These are phyloP conservation scores for Phaethornis superciliosus DNA, from an alignment of 2,113 vertebrate genomes.

Conservation along the genomic window DNA sequence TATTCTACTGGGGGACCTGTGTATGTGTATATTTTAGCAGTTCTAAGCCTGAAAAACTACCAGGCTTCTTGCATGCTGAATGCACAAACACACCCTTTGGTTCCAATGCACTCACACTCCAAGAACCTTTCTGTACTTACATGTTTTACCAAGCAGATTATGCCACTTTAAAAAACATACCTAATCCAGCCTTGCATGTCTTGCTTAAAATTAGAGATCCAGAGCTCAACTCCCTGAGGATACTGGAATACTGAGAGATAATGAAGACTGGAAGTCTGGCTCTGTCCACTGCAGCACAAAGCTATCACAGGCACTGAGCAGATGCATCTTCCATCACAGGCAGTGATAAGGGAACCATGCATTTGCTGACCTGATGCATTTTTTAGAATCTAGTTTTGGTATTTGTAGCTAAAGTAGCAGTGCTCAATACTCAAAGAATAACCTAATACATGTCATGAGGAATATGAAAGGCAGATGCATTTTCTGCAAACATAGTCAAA, in stretches of 20 bases:
- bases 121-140: fast-evolving
- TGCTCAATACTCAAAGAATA: neutral
- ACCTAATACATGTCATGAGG: neutral
- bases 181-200: neutral
- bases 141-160: neutral
- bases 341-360: neutral
- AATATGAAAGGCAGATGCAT: neutral
- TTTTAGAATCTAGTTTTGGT: neutral
- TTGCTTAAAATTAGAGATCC: neutral
- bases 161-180: neutral
- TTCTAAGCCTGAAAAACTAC: neutral
- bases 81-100: neutral
- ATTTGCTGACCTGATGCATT: neutral
- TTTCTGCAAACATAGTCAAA: neutral
- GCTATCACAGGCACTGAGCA: neutral
- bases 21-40: neutral
- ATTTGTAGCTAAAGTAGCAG: fast-evolving
- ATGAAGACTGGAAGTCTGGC: neutral
- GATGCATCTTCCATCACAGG: neutral
- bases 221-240: neutral
- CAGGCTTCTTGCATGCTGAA: neutral
- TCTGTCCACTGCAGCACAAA: neutral
- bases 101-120: neutral
- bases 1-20: neutral
- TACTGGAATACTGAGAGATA: neutral